Base-by-base conservation (phyloP, 1,140 invertebrate species). In the Leptinotarsa texana region DNA sequence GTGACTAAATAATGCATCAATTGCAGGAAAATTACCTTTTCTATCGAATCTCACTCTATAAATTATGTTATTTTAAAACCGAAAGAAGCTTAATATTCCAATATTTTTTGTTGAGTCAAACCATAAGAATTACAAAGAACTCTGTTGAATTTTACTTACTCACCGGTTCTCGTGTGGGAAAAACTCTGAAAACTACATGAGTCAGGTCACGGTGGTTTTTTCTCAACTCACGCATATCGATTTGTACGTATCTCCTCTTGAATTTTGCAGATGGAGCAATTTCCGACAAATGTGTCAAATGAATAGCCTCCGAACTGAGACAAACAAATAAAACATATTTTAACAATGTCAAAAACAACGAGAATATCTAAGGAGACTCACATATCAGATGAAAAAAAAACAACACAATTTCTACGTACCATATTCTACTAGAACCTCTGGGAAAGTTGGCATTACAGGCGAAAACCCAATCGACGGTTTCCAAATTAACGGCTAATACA, bases 391-490 rank as follows among this genome's bases (percentile, higher is more conserved):
- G 11, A 15, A 65, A 65, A 65, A 22, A 57, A 57, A 13, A 1
- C n/a, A n/a, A n/a, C 0, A 15, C 51, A 18, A 5, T 5, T 8
- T 21, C 27, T 69, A 73, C 83, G 88, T 87, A 93, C 92, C 92
- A 93, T 82, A 90, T 86, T 85, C 89, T 87, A 70, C 87, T 86
- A 8, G 87, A 83, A 24, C 84, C 86, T 72, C 87, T 82, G 18
- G 88, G 80, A 15, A 82, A 83, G 65, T 87, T 87, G 5, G 91
- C 90, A 48, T 88, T 87, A 82, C 93, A 95, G 21, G 89, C 90
- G 82, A 91, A 94, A 21, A 94, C 82, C 93, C 93, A 94, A 78
- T 93, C 90, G 63, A 85, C 88, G 21, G 87, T 86, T 77, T 91
- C 88, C 8, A 93, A 86, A 83, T 92, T 91, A 3, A 90, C 81